These are phyloP conservation scores for Leuciscus idus DNA, from an alignment of 2,113 vertebrate species.

Conservation along the genomic window DNA sequence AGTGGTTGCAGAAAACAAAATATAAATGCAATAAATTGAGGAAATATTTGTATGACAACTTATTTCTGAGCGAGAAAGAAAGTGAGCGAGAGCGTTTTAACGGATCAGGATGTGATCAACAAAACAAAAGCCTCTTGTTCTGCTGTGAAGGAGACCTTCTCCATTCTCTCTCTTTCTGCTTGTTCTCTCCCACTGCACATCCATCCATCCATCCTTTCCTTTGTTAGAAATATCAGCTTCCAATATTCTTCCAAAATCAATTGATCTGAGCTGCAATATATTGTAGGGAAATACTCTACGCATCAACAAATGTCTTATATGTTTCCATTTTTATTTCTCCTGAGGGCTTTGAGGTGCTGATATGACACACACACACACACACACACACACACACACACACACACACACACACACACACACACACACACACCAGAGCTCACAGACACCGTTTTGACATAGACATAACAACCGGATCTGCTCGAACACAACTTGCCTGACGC, in stretches of 20 bases:
- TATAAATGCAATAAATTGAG: neutral
- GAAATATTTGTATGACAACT: neutral
- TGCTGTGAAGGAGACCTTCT: neutral
- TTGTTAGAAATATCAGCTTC: neutral
- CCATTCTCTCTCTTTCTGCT: neutral
- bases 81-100: neutral
- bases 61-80: neutral
- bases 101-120: neutral
- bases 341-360: neutral
- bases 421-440: neutral
- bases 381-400: neutral
- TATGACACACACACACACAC: neutral
- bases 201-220: neutral
- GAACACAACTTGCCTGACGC: conserved; percentile 41
- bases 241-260: neutral
- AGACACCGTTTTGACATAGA: conserved; percentile 32
- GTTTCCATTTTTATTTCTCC: neutral
- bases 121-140: neutral
- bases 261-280: neutral
- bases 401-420: neutral
- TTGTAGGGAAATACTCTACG: neutral
- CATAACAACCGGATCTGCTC: conserved; percentile 49
- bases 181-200: neutral
- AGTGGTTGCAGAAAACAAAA: neutral
- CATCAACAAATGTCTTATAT: neutral